Evolutionary conservation across 2,113 vertebrate genomes (phyloP).

Genomic region (Maccullochella peelii): DNA sequence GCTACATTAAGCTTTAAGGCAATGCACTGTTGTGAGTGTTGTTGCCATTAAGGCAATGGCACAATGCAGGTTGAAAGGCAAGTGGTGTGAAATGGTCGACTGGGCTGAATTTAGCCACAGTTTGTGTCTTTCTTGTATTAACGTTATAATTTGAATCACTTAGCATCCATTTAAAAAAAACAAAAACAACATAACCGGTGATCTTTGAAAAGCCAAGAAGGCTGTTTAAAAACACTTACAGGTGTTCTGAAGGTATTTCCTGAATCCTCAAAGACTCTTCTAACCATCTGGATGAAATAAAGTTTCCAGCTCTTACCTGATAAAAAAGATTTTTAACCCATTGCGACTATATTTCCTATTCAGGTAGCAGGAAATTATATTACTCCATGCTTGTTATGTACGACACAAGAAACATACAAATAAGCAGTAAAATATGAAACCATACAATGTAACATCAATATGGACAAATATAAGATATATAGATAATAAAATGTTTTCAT

Average conservation of each 20-base stretch:
- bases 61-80: slow-evolving; percentile 71
- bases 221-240: not conserved
- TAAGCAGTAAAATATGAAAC: not conserved
- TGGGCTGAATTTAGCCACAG: not conserved
- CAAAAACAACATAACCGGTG: too few relatives aligned
- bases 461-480: not conserved
- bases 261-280: not conserved
- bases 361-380: not conserved
- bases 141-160: not conserved
- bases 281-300: not conserved
- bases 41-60: slow-evolving; percentile 62
- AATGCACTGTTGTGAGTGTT: slow-evolving; percentile 56
- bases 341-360: not conserved
- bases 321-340: not conserved
- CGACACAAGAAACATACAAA: not conserved
- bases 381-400: not conserved
- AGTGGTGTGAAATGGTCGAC: slow-evolving; percentile 54
- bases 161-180: not conserved
- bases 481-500: not conserved
- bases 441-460: not conserved
- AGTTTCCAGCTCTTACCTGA: too few relatives aligned
- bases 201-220: not conserved
- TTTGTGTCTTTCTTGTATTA: not conserved
- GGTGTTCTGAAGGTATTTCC: not conserved
- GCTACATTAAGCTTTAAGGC: slow-evolving; percentile 73